Evolutionary conservation across 2,113 vertebrate genomes (phyloP).

Genomic region (Paradoxurus hermaphroditus): DNA sequence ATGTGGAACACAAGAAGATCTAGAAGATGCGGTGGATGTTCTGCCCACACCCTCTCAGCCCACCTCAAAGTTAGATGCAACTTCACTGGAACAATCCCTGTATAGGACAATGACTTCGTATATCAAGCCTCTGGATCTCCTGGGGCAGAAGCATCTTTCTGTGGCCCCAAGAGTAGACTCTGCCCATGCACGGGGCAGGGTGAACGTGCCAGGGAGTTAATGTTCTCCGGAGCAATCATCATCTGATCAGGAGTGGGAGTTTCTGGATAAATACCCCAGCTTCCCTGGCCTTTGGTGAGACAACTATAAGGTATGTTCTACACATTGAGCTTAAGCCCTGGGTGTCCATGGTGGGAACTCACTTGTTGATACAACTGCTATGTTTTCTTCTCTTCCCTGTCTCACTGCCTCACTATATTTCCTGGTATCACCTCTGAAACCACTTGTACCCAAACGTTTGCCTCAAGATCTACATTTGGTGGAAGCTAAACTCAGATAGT

Average conservation of each 20-base stretch:
- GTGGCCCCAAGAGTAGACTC: background rate
- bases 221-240: no score
- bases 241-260: background rate
- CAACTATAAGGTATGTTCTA: no score
- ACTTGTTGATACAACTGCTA: background rate
- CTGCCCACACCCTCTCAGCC: background rate
- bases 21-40: background rate
- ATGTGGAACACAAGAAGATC: background rate
- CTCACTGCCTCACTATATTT: background rate
- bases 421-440: background rate
- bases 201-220: background rate
- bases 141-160: background rate
- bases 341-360: background rate
- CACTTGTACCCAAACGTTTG: background rate
- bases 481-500: background rate
- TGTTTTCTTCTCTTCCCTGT: background rate
- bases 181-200: background rate
- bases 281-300: background rate
- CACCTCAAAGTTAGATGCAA: background rate
- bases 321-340: no score
- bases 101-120: background rate
- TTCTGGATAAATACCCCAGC: background rate
- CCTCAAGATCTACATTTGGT: background rate
- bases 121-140: no score
- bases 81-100: no score